Percentiles rank a stretch among this genome's conserved stretches.
Conservation (phyloP, 2,888 invertebrate species). For the Ethmia dodecea region DNA sequence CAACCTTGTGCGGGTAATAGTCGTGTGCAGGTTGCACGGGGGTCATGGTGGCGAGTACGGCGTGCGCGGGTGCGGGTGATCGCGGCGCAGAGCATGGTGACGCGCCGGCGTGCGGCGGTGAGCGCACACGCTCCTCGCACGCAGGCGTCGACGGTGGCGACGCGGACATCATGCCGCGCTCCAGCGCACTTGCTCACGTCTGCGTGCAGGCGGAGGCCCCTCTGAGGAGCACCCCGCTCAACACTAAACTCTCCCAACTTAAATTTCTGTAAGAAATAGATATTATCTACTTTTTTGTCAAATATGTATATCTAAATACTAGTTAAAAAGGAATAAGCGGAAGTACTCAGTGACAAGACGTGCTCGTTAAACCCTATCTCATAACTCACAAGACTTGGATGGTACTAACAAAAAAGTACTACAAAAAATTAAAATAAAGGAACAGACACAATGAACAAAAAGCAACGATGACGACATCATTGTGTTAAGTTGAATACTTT, state of each 20-base stretch:
- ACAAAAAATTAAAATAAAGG: too few relatives aligned
- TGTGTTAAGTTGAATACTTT: too few relatives aligned
- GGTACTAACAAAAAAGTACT: too few relatives aligned
- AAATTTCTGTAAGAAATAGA: constrained; percentile 49
- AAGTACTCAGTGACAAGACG: constrained; percentile 18
- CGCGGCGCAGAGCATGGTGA: constrained; percentile 73
- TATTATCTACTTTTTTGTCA: too few relatives aligned
- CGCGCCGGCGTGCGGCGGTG: constrained; percentile 52
- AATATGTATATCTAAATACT: too few relatives aligned
- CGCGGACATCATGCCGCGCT: constrained; percentile 65
- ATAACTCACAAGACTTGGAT: too few relatives aligned
- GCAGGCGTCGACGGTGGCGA: constrained; percentile 55
- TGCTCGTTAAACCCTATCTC: constrained; percentile 25
- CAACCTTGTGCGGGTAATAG: constrained; percentile 77
- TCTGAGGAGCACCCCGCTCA: constrained; percentile 62
- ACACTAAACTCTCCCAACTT: constrained; percentile 43
- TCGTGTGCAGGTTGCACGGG: constrained; percentile 90
- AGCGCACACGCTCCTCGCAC: constrained; percentile 63
- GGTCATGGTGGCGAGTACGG: constrained; percentile 91
- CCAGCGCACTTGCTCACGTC: constrained; percentile 45
- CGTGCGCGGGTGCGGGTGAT: constrained; percentile 82
- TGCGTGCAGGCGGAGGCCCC: constrained; percentile 58
- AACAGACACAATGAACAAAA: too few relatives aligned
- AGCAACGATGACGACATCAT: too few relatives aligned
- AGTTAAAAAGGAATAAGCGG: too few relatives aligned